Percentiles rank a stretch among this genome's conserved stretches.
phyloP scores from a whole-genome alignment of 2,797 vertebrate genomes.

The Rhabdophis nuchalis region DNA sequence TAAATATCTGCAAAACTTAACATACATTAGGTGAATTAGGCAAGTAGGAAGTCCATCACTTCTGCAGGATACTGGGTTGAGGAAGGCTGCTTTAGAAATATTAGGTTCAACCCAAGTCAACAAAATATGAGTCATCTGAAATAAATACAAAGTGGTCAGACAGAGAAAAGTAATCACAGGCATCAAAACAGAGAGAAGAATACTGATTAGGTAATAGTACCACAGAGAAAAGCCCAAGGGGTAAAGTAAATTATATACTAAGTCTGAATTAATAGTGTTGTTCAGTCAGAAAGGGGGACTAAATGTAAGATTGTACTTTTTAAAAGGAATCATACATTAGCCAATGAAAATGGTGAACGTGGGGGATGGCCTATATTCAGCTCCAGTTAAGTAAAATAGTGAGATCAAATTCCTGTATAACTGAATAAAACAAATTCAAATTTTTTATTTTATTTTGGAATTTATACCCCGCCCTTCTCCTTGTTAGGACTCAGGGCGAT shows the following conservation, averaged over 20 bases:
- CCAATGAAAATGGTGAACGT: neutral
- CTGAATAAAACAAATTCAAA: neutral
- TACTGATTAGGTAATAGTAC: constrained; percentile 19
- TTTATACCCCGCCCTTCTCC: too few relatives aligned
- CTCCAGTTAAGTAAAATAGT: neutral
- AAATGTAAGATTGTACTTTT: neutral
- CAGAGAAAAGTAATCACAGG: constrained; percentile 10
- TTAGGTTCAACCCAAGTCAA: constrained; percentile 3
- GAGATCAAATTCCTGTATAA: neutral
- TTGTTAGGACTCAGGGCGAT: too few relatives aligned
- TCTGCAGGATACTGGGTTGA: neutral
- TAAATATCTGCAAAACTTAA: neutral
- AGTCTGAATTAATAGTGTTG: neutral
- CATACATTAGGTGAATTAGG: neutral
- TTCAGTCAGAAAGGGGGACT: neutral
- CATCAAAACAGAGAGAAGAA: constrained; percentile 14
- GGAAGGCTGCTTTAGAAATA: neutral
- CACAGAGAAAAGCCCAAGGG: constrained; percentile 5
- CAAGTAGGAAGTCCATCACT: neutral
- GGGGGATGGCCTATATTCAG: neutral
- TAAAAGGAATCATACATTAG: neutral
- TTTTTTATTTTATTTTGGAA: too few relatives aligned
- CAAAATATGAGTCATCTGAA: neutral
- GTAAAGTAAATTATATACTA: neutral
- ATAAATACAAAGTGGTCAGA: neutral